phyloP scores from a whole-genome alignment of 35 echinoderm and acorn worm species.

The Lytechinus pictus region DNA sequence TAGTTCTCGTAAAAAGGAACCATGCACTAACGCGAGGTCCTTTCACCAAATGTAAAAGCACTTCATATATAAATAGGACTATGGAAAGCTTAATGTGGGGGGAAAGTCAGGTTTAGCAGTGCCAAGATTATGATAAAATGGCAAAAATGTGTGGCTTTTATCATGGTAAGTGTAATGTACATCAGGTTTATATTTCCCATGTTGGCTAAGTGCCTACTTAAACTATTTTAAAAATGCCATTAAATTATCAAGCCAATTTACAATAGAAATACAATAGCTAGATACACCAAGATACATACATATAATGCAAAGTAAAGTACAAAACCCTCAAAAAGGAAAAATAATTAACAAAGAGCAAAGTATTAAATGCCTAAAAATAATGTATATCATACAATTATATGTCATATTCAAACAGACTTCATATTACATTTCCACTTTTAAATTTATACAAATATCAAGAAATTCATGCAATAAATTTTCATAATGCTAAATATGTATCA shows the following conservation, averaged over 20 bases:
- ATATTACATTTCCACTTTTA: slow-evolving; percentile 3
- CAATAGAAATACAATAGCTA: slow-evolving; percentile 50
- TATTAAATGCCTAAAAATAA: slow-evolving; percentile 35
- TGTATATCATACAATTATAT: slow-evolving; percentile 46
- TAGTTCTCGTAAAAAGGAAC: background rate
- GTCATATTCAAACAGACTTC: slow-evolving; percentile 8
- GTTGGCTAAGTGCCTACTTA: background rate
- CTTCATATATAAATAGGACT: background rate
- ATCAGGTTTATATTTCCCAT: background rate
- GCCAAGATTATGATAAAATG: background rate
- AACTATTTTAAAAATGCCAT: slow-evolving; percentile 30
- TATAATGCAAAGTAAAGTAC: slow-evolving; percentile 53
- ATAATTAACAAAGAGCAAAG: slow-evolving; percentile 28
- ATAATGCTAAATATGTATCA: slow-evolving; percentile 3
- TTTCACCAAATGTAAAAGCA: background rate
- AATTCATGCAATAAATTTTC: slow-evolving; percentile 25
- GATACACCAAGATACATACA: slow-evolving; percentile 50
- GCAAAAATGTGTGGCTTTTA: background rate
- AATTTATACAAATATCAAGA: slow-evolving; percentile 24
- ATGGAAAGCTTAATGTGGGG: background rate
- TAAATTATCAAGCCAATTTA: slow-evolving; percentile 44
- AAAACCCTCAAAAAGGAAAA: slow-evolving; percentile 37
- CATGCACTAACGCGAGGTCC: background rate
- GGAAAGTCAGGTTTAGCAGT: background rate
- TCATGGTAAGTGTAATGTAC: background rate